Evolutionary conservation across 2,797 vertebrate species (phyloP), one percentile per base, ranked within the genome.

Genomic region (Simalia tracyae): DNA sequence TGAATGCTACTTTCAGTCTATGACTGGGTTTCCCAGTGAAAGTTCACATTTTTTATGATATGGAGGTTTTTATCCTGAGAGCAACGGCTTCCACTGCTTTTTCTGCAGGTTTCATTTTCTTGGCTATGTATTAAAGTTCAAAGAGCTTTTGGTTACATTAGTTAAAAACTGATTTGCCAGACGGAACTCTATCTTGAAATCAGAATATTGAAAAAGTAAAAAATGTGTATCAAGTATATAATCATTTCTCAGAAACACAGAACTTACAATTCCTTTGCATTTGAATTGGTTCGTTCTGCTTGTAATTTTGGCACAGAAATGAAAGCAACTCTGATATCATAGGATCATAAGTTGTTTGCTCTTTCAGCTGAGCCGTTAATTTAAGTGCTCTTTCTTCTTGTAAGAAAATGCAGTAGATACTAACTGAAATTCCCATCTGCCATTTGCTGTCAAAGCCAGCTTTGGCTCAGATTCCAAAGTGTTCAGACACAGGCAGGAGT

Each of bases 381-480:
- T 66, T 93, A 61, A 5, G 22, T 88, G 57, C 5, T 86, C 88
- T 12, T 61, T 94, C 76, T 64, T 85, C 84, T 85, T 89, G 54
- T 91, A 95, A 92, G 6, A 90, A 61, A 91, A 42, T 8, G 22
- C 36, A 61, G 54, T 64, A 50, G 86, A 64, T 50, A 85, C 88
- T 87, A 95, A 89, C 26, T 89, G 68, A 87, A 92, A 92, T 84
- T 91, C 87, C 63, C 84, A 92, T 94, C 91, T 94, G 87, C 68
- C 54, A 57, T 91, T 57, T 50, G 28, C 91, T 59, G 72, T 91
- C 59, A 93, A 64, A 94, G 66, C 46, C 0, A 90, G 68, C 8
- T 90, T 56, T 93, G 93, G 93, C 46, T 63, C 89, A 87, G 89
- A 89, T 87, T 90, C 89, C 92, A 90, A 90, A 92, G 89, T 64